These are phyloP conservation scores for Colossoma macropomum DNA, from an alignment of 2,113 vertebrate species.

Conservation along the genomic window DNA sequence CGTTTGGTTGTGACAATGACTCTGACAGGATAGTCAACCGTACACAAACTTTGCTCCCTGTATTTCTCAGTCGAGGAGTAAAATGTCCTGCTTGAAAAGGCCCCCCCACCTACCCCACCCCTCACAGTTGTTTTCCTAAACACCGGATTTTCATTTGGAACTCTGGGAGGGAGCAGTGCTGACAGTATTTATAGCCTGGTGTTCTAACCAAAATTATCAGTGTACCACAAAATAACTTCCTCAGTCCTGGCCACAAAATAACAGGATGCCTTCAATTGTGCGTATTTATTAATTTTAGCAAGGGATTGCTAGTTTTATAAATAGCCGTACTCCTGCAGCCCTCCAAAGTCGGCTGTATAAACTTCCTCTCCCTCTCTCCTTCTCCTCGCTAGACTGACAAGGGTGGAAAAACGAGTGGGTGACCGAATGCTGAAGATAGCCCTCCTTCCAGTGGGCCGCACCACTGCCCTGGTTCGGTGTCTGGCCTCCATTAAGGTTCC, in stretches of 20 bases:
- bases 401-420: constrained; percentile 19
- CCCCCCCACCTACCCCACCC: constrained; percentile 18
- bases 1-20: constrained; percentile 29
- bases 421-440: constrained; percentile 12
- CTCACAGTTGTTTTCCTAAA: constrained; percentile 53
- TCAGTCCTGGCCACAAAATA: constrained; percentile 80
- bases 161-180: constrained; percentile 64
- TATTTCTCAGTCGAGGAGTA: not conserved
- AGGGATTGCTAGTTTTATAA: constrained; percentile 74
- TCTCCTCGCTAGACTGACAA: constrained; percentile 31
- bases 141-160: constrained; percentile 60
- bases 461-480: constrained; percentile 23
- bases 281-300: constrained; percentile 81
- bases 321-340: constrained; percentile 71
- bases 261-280: constrained; percentile 84
- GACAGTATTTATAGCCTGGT: constrained; percentile 81
- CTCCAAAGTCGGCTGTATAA: constrained; percentile 69
- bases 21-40: not conserved
- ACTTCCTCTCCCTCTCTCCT: constrained; percentile 69
- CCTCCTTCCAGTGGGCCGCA: constrained; percentile 18
- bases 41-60: not conserved
- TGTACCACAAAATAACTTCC: constrained; percentile 84
- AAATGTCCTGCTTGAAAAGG: constrained; percentile 24
- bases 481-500: constrained; percentile 74
- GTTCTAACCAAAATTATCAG: constrained; percentile 83